Base-by-base conservation (phyloP, 2,113 vertebrate species). In the Bufo gargarizans region DNA sequence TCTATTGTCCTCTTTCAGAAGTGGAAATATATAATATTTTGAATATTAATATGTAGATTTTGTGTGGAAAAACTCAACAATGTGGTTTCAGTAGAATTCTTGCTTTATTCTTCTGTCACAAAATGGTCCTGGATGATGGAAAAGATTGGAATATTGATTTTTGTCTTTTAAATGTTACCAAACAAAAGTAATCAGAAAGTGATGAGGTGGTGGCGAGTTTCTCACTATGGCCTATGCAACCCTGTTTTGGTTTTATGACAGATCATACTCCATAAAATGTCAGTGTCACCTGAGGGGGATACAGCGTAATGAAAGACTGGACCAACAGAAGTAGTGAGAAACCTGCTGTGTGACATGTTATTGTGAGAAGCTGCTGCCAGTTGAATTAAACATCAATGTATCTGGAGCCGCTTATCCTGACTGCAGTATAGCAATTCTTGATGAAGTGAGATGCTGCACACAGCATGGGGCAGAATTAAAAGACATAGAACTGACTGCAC, bases 301-400 rank as follows among this genome's bases (percentile, higher is more conserved):
- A n/a, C 6, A 22, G 16, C 65, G 22, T 77, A 83, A 84, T 82
- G 69, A 88, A 83, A 88, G 87, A 53, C 55, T 49, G 45, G 87
- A 84, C 87, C 72, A 83, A 76, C 82, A 49, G 56, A 83, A 63
- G 58, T 58, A 77, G 71, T 50, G 47, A 84, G 69, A 63, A 45
- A 77, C 87, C 87, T 82, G 69, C 86, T 88, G 79, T 76, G 67
- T 76, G 67, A 88, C 86, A 88, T 76, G 65, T 79, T 82, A 86
- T 86, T 86, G 84, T 86, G 72, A 59, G 84, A 63, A 86, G 72
- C 56, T 20, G 47, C 59, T 86, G 45, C 71, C 82, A 67, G 71
- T 83, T 83, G 87, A 88, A 88, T 88, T 84, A 88, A 77, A 88
- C 84, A 88, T 88, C 79, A 88, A 77, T 88, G 47, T 88, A 76